phyloP scores from a whole-genome alignment of 2,797 vertebrate species.

The Glyptemys insculpta region DNA sequence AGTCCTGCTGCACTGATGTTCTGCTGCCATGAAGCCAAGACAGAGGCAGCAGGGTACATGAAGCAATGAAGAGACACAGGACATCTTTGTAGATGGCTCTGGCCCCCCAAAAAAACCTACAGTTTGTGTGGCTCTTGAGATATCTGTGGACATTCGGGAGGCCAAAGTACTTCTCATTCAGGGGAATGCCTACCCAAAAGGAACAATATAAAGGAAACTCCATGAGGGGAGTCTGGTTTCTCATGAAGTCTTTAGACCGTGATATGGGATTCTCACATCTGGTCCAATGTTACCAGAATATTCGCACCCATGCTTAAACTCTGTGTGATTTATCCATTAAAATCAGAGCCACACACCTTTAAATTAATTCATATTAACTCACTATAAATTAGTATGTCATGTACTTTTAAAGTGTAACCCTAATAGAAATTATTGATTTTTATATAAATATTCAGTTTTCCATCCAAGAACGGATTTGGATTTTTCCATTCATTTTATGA shows the following conservation, averaged over 20 bases:
- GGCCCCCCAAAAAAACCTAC: background rate
- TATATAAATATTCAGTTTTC: background rate
- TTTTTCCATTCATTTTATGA: background rate
- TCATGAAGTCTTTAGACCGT: background rate
- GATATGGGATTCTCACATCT: background rate
- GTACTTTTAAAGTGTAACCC: background rate
- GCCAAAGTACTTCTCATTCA: background rate
- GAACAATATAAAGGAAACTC: background rate
- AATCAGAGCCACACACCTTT: background rate
- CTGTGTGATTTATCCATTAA: background rate
- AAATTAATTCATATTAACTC: background rate
- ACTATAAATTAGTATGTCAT: background rate
- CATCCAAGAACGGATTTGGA: accelerated
- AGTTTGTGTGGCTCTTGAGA: background rate
- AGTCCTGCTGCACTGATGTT: background rate
- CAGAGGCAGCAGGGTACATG: background rate
- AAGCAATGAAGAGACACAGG: background rate
- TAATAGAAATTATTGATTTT: background rate
- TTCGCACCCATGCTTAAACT: background rate
- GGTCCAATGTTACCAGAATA: background rate
- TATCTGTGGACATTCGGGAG: background rate
- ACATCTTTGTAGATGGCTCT: background rate
- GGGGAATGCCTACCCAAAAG: background rate
- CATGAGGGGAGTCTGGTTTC: background rate
- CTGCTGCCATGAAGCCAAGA: background rate